phyloP scores from a whole-genome alignment of 2,888 invertebrate genomes.

The Saturnia pavonia region DNA sequence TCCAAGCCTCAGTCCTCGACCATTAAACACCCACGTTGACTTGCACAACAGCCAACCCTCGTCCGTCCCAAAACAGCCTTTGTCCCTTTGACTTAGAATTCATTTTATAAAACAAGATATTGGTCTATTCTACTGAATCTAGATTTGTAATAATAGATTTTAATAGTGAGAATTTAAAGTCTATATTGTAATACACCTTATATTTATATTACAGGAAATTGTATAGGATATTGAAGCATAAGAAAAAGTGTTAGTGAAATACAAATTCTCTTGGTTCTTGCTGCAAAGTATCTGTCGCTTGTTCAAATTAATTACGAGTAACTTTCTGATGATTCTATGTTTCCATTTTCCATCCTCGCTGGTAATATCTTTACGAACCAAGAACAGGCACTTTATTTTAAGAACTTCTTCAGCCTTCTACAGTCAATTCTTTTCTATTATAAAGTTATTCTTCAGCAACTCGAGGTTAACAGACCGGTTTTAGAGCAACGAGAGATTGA shows the following conservation, averaged over 20 bases:
- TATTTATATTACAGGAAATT: constrained; percentile 57
- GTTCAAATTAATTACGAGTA: constrained; percentile 9
- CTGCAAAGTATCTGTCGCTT: constrained; percentile 25
- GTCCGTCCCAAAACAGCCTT: constrained; percentile 37
- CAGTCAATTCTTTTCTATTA: background rate
- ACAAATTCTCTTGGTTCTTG: constrained; percentile 37
- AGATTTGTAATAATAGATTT: constrained; percentile 42
- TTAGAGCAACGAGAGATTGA: background rate
- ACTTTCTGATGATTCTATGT: background rate
- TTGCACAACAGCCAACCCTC: constrained; percentile 41
- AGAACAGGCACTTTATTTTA: background rate
- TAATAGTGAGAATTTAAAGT: constrained; percentile 34
- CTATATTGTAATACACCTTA: constrained; percentile 31
- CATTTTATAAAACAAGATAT: constrained; percentile 15
- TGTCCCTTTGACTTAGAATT: constrained; percentile 25
- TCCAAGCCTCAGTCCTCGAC: constrained; percentile 65
- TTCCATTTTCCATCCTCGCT: no score
- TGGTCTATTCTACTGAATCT: constrained; percentile 29
- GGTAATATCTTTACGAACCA: background rate
- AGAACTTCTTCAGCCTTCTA: background rate
- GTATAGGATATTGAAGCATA: constrained; percentile 53
- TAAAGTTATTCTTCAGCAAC: no score
- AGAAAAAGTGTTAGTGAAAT: constrained; percentile 51
- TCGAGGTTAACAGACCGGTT: background rate
- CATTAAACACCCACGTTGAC: constrained; percentile 73